These are phyloP conservation scores for Cataglyphis rosenhaueri DNA, from an alignment of 2,888 invertebrate genomes.

Conservation along the genomic window DNA sequence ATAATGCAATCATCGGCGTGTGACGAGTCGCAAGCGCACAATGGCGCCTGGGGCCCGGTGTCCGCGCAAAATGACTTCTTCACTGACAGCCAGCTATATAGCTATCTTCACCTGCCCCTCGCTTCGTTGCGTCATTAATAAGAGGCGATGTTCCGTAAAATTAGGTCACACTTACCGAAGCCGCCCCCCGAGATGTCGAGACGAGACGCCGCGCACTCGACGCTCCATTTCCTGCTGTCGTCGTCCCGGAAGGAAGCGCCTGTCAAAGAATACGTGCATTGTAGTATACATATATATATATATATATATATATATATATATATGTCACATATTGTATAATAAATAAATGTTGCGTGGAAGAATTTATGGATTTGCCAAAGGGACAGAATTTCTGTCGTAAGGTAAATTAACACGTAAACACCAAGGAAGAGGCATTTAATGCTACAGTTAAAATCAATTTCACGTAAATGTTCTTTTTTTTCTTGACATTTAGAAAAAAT, in stretches of 20 bases:
- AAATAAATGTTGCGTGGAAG: background rate
- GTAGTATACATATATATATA: background rate
- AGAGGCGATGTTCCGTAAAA: conserved; percentile 84
- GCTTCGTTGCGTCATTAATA: conserved; percentile 78
- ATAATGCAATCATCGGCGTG: conserved; percentile 81
- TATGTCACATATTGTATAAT: background rate
- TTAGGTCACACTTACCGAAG: conserved; percentile 81
- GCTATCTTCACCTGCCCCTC: conserved; percentile 55
- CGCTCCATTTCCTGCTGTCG: conserved; percentile 61
- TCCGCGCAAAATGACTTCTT: conserved; percentile 69
- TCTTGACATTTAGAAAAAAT: background rate
- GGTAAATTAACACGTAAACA: conserved; percentile 17
- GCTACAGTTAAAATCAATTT: conserved; percentile 20
- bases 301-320: background rate
- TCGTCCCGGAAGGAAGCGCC: conserved; percentile 52
- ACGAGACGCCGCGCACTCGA: conserved; percentile 31
- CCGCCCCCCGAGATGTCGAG: conserved; percentile 59
- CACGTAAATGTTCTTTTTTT: background rate
- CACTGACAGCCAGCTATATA: conserved; percentile 68
- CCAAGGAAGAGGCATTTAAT: background rate
- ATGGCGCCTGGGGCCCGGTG: conserved; percentile 64
- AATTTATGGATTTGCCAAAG: conserved; percentile 27
- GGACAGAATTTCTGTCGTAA: conserved; percentile 4
- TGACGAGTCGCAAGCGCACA: conserved; percentile 73
- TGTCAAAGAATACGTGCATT: conserved; percentile 10